Evolutionary conservation across 2,888 invertebrate species (phyloP), one percentile per base, ranked within the genome.

Genomic region (Hypercompe scribonia): DNA sequence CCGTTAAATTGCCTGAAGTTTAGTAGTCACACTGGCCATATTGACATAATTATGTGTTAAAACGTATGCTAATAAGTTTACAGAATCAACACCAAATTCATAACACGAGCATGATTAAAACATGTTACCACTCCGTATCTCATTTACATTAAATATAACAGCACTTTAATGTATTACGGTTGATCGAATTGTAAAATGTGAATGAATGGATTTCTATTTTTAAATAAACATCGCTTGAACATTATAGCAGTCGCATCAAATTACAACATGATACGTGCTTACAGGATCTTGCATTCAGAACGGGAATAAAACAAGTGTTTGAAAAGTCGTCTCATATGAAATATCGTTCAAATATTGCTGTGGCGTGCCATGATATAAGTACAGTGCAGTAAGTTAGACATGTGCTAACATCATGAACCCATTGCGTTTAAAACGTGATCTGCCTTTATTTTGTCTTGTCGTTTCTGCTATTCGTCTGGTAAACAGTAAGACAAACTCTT

Each of bases 151-250:
- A 3, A 31, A 31, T n/a, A 3, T n/a, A 28, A n/a, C 28, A 13
- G 15, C 15, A 61, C 31, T 31, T 61, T 61, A 61, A 61, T 61
- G 58, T 31, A 31, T 24, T 50, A 8, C 21, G 50, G 50, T 50
- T 50, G 50, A 50, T 50, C 24, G 50, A 50, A 50, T 50, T 50
- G 90, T 90, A 91, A 88, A 88, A 88, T 88, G 79, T 80, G 84
- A 87, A 89, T 90, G 86, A 89, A 89, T 87, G 84, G 85, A 82
- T 78, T 78, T 82, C 80, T 78, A 79, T 86, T 85, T 87, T 85
- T 80, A 80, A 83, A 83, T 86, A 88, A 88, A 89, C 87, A 89
- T 87, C 81, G 71, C 82, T 79, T 78, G 77, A 74, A 81, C 78
- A 83, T 86, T 86, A 85, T 84, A 83, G 83, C 83, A 83, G 81